Base-by-base conservation (phyloP, 1,140 invertebrate species). In the Drosophila nigrodunni region DNA sequence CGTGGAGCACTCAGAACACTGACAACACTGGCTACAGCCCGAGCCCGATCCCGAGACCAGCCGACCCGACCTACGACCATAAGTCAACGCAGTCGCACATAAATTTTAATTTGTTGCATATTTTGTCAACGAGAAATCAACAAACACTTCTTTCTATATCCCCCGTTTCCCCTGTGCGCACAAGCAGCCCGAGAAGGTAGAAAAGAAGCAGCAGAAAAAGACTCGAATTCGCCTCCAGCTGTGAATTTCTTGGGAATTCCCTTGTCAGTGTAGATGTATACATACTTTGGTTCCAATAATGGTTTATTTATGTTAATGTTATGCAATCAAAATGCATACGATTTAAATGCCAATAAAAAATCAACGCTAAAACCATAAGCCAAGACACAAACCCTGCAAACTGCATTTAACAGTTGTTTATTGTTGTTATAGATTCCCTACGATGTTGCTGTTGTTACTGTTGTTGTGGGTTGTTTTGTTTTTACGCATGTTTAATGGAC, bases 81-180 rank as follows among this genome's bases (percentile, higher is more conserved):
- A 87, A 88, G 76, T 88, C 82, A 88, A 62, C 72, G 72, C 44
- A 68, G 69, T 70, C 54, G 74, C 88, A 90, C 82, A 91, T 91
- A 91, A 91, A 91, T 92, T 91, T 92, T 92, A 92, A 92, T 92
- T 92, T 92, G 90, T 92, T 92, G 90, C 83, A 92, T 91, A 92
- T 92, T 92, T 92, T 92, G 90, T 92, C 90, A 92, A 91, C 89
- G 77, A 77, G 80, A 78, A 86, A 80, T 80, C 81, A 82, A 90
- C 86, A 87, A 83, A 87, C 76, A 79, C 71, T 73, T 69, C 58
- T 34, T 30, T n/a, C 7, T 21, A 10, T 21, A 5, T 1, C 21
- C 6, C 49, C 21, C 3, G 25, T 5, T 34, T 21, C 30, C 7
- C 50, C 50, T 35, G 25, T 10, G 2, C 30, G 6, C 10, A 43